phyloP scores from a whole-genome alignment of 2,113 vertebrate genomes.

The Strigops habroptila region DNA sequence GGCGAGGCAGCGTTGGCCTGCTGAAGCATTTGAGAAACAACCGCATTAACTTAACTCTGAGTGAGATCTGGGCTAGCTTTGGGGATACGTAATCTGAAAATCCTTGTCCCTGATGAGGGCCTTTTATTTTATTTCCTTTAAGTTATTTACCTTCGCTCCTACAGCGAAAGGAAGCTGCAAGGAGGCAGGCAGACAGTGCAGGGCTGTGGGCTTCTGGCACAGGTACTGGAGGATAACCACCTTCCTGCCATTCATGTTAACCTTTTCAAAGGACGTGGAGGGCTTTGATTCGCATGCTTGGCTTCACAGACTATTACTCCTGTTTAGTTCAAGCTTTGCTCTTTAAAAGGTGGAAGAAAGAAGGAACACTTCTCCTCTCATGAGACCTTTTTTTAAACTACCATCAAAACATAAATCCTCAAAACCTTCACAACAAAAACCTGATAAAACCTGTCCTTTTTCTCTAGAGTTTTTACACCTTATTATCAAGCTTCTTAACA shows the following conservation, averaged over 20 bases:
- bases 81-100: neutral
- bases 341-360: conserved; percentile 8
- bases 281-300: neutral
- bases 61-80: neutral
- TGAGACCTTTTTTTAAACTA: neutral
- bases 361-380: neutral
- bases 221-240: neutral
- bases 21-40: neutral
- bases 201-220: neutral
- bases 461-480: neutral
- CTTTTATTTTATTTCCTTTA: neutral
- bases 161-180: rapidly evolving
- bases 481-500: neutral
- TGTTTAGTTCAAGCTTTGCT: neutral
- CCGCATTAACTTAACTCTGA: neutral
- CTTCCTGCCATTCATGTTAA: neutral
- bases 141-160: neutral
- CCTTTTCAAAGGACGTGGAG: neutral
- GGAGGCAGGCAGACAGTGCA: neutral
- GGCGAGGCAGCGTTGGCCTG: neutral
- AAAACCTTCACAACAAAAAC: neutral
- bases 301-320: neutral
- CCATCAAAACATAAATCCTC: neutral
- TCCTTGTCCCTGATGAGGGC: neutral
- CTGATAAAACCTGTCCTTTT: neutral